Percentiles rank a stretch among this genome's conserved stretches.
These are phyloP conservation scores for Germaria angustata DNA, from an alignment of 2,888 invertebrate species.

Conservation along the genomic window DNA sequence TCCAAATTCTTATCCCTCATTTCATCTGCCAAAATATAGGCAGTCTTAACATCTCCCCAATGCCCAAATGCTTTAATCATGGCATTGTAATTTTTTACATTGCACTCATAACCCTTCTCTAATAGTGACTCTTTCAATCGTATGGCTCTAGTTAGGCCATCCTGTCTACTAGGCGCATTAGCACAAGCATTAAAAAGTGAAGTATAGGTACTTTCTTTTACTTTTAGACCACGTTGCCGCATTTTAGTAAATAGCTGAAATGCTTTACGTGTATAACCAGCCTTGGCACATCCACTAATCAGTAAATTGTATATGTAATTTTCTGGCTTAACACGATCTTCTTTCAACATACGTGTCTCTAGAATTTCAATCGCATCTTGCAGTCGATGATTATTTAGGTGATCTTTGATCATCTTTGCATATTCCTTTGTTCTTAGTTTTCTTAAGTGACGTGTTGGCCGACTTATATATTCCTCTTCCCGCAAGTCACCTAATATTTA, in stretches of 20 bases:
- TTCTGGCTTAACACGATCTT: constrained; percentile 89
- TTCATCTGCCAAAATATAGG: constrained; percentile 92
- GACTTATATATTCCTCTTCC: constrained; percentile 82
- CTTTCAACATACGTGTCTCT: constrained; percentile 87
- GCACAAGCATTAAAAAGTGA: constrained; percentile 94
- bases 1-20: constrained; percentile 85
- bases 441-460: constrained; percentile 80
- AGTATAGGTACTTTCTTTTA: constrained; percentile 88
- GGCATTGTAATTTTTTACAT: constrained; percentile 89
- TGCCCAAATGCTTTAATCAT: constrained; percentile 96
- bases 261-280: constrained; percentile 92
- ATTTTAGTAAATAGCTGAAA: constrained; percentile 91
- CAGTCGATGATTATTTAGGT: constrained; percentile 84
- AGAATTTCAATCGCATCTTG: constrained; percentile 89
- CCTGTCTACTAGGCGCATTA: constrained; percentile 85
- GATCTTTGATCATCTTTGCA: constrained; percentile 86
- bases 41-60: constrained; percentile 88
- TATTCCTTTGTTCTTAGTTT: constrained; percentile 85
- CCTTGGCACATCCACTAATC: constrained; percentile 90
- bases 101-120: constrained; percentile 85
- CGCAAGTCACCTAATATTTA: constrained; percentile 81
- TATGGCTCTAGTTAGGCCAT: constrained; percentile 86
- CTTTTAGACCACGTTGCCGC: constrained; percentile 86
- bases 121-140: constrained; percentile 85
- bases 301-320: constrained; percentile 90